Evolutionary conservation across 2,888 invertebrate genomes (phyloP).

Genomic region (Drosophila monieri): DNA sequence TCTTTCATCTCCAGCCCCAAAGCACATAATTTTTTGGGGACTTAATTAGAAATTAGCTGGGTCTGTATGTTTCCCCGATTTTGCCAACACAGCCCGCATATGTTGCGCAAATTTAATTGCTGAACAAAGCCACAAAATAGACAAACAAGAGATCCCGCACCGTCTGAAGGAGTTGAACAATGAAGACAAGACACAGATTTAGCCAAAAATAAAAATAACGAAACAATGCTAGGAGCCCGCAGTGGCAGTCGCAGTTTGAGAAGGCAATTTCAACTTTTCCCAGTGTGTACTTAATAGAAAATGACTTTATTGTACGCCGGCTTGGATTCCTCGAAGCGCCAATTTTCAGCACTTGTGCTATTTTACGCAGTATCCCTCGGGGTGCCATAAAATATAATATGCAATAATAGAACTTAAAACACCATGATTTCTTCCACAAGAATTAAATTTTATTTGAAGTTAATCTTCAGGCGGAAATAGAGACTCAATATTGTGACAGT

Average conservation of each 20-base stretch:
- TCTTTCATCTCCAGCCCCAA: slow-evolving; percentile 12
- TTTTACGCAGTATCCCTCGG: slow-evolving; percentile 7
- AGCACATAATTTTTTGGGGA: slow-evolving; percentile 42
- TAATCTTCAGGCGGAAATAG: slow-evolving; percentile 13
- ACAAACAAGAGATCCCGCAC: slow-evolving; percentile 29
- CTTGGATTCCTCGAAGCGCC: slow-evolving; percentile 34
- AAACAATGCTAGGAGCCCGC: slow-evolving; percentile 27
- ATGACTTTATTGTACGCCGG: slow-evolving; percentile 60
- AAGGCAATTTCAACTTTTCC: slow-evolving; percentile 75
- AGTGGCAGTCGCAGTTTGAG: slow-evolving; percentile 37
- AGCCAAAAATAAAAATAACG: slow-evolving; percentile 10
- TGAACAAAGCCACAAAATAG: slow-evolving; percentile 75
- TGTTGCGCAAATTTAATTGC: slow-evolving; percentile 79
- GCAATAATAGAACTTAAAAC: background rate
- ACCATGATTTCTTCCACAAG: background rate
- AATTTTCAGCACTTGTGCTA: slow-evolving; percentile 47
- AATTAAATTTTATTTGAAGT: slow-evolving; percentile 3
- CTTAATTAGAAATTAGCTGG: slow-evolving; percentile 61
- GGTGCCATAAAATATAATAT: background rate
- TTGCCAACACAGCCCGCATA: slow-evolving; percentile 63
- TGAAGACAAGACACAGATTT: slow-evolving; percentile 35
- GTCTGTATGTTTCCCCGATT: slow-evolving; percentile 27
- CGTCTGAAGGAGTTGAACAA: slow-evolving; percentile 40
- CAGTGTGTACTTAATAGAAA: slow-evolving; percentile 70
- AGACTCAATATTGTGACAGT: slow-evolving; percentile 33